Evolutionary conservation across 1,140 invertebrate genomes (phyloP).

Genomic region (Meteorus sp.): DNA sequence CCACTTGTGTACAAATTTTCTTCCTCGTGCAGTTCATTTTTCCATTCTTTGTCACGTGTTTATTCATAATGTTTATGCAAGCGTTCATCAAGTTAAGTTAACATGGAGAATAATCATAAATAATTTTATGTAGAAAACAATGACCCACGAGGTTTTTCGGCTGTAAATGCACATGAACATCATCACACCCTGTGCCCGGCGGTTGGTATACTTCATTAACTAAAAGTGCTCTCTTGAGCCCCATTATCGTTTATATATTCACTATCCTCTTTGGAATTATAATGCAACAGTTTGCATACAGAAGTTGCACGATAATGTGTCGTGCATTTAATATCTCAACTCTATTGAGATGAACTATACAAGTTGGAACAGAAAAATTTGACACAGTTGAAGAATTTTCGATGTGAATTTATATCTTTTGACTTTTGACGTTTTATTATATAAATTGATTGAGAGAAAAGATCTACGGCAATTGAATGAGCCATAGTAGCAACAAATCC

Average conservation of each 20-base stretch:
- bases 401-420: no score
- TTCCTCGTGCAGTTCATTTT: no score
- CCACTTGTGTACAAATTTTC: no score
- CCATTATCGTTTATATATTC: background rate
- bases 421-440: no score
- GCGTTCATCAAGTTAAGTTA: no score
- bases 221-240: slow-evolving; percentile 4
- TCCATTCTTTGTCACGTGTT: no score
- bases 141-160: background rate
- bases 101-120: no score
- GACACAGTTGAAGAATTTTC: no score
- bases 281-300: slow-evolving; percentile 55
- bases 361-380: no score
- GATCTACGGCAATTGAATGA: background rate
- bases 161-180: background rate
- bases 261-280: slow-evolving; percentile 36
- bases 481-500: background rate
- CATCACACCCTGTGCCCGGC: background rate
- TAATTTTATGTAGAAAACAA: no score
- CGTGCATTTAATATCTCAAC: background rate
- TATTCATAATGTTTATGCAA: no score
- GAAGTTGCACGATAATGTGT: slow-evolving; percentile 20
- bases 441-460: background rate
- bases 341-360: no score
- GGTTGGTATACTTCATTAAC: slow-evolving; percentile 24